These are phyloP conservation scores for Nephrotoma appendiculata DNA, from an alignment of 2,888 invertebrate genomes.

Conservation along the genomic window DNA sequence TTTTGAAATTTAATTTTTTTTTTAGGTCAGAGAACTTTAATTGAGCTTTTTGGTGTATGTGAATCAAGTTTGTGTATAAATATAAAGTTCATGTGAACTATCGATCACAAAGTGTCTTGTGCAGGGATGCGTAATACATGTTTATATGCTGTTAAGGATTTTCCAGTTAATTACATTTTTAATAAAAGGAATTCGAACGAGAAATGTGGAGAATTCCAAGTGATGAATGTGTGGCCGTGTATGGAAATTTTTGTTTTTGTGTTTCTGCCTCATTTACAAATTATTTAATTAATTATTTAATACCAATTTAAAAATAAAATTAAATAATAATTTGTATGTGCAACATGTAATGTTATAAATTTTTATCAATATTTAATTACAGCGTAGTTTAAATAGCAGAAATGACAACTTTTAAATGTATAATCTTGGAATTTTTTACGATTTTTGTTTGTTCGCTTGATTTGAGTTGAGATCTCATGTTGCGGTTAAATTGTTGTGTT, in stretches of 20 bases:
- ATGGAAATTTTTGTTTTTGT: background rate
- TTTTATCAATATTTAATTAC: background rate
- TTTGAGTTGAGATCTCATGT: background rate
- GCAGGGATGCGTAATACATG: background rate
- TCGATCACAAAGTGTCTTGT: background rate
- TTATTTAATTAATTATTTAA: background rate
- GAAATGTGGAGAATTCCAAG: background rate
- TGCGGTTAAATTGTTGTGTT: no score
- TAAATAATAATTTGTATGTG: background rate
- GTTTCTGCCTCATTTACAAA: background rate
- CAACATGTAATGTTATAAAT: background rate
- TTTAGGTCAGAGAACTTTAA: background rate
- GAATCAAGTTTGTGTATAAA: background rate
- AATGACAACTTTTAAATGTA: background rate
- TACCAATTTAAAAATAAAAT: background rate
- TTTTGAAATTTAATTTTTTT: background rate
- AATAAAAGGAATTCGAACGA: background rate
- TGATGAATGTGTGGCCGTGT: background rate
- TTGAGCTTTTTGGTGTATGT: background rate
- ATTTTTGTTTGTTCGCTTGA: background rate
- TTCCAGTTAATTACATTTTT: background rate
- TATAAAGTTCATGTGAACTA: background rate
- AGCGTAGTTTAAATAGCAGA: background rate
- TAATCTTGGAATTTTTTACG: background rate
- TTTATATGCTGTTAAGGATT: background rate